These are phyloP conservation scores for Hoplostethus atlanticus DNA, from an alignment of 2,797 vertebrate genomes.

Conservation along the genomic window DNA sequence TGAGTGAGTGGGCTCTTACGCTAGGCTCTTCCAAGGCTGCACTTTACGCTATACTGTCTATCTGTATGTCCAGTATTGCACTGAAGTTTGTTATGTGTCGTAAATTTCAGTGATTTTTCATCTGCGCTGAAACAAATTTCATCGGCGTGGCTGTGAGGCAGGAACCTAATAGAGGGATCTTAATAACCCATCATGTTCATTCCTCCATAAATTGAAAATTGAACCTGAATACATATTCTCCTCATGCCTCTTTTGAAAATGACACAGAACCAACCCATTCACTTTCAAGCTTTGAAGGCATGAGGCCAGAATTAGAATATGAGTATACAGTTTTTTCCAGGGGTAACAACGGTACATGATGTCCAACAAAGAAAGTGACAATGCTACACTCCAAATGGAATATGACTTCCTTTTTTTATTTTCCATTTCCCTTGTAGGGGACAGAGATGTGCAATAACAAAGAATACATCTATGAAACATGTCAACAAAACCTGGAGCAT, in stretches of 20 bases:
- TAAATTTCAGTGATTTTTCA: not conserved
- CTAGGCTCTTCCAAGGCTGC: slow-evolving; percentile 14
- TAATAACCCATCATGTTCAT: not conserved
- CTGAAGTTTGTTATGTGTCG: not conserved
- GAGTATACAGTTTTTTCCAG: not conserved
- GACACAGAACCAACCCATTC: not conserved
- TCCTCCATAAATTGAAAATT: not conserved
- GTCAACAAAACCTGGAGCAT: too few species aligned
- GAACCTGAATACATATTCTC: not conserved
- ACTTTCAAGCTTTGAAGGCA: not conserved
- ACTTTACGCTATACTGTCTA: not conserved
- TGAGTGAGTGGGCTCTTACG: slow-evolving; percentile 12
- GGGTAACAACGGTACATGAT: not conserved
- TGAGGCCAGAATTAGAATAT: not conserved
- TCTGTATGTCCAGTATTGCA: not conserved
- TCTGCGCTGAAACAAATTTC: not conserved
- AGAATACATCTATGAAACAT: too few species aligned
- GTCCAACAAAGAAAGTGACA: slow-evolving; percentile 20
- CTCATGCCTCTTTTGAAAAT: not conserved
- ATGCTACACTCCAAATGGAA: slow-evolving; percentile 13
- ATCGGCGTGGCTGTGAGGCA: not conserved
- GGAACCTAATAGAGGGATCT: not conserved
- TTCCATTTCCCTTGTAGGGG: not conserved
- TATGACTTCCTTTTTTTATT: not conserved
- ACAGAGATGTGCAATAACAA: not conserved